Conservation (phyloP, 2,888 invertebrate genomes). For the Linnaemya tessellans region DNA sequence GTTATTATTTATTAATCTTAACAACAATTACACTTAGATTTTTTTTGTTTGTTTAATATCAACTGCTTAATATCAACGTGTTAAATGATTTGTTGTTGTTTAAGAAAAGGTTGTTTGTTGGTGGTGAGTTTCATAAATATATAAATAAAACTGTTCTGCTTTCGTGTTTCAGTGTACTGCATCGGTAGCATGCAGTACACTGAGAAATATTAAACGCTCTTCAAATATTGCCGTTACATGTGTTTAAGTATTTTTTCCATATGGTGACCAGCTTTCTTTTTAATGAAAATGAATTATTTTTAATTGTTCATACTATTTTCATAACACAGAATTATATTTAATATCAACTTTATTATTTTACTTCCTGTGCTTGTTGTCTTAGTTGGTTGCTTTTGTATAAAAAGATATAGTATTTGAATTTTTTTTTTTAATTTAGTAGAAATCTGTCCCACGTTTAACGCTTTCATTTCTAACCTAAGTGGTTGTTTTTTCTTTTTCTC, state of each 20-base stretch:
- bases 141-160: constrained; percentile 16
- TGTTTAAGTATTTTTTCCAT: not conserved
- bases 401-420: constrained; percentile 34
- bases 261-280: not conserved
- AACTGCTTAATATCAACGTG: constrained; percentile 37
- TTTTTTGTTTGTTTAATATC: constrained; percentile 37
- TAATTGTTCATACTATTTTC: not conserved
- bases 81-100: constrained; percentile 40
- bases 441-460: not conserved
- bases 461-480: not conserved
- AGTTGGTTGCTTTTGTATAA: constrained; percentile 28
- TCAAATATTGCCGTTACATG: not conserved
- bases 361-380: not conserved
- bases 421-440: constrained; percentile 33
- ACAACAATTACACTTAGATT: constrained; percentile 11
- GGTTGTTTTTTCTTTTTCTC: not conserved
- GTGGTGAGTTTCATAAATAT: constrained; percentile 30
- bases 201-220: constrained; percentile 1
- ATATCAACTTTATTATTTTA: constrained; percentile 31
- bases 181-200: not conserved
- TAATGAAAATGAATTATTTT: not conserved
- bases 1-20: not conserved
- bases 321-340: constrained; percentile 24
- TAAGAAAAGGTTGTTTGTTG: constrained; percentile 25
- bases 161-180: not conserved